These are phyloP conservation scores for Pseudochirops corinnae DNA, from an alignment of 2,797 vertebrate genomes.

Conservation along the genomic window DNA sequence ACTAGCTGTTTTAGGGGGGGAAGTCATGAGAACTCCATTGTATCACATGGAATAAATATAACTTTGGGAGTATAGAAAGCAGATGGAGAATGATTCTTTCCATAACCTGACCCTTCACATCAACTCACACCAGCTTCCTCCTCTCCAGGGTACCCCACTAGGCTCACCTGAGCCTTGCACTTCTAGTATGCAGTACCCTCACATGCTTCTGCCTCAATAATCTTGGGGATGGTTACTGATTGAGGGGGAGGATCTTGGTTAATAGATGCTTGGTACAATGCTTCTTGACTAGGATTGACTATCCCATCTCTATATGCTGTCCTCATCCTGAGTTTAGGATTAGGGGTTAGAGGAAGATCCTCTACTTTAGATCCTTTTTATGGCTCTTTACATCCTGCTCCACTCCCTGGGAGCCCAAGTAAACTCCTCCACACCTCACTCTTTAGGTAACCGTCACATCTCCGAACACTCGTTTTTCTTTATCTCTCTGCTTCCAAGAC, in stretches of 20 bases:
- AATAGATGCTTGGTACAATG: not conserved
- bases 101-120: not conserved
- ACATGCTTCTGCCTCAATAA: not conserved
- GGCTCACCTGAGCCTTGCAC: not conserved
- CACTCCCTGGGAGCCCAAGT: not conserved
- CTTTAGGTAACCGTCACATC: not conserved
- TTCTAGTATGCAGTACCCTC: not conserved
- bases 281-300: not conserved
- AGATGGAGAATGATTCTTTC: not conserved
- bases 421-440: not conserved
- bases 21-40: not conserved
- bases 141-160: not conserved
- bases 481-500: not conserved
- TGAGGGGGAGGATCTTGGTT: not conserved
- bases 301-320: not conserved
- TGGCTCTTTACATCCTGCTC: not conserved
- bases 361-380: not conserved
- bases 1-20: not conserved
- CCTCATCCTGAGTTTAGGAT: not conserved
- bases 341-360: not conserved
- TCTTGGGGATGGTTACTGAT: not conserved
- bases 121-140: not conserved
- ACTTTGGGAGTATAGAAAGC: not conserved
- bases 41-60: not conserved
- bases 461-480: not conserved